Base-by-base conservation (phyloP, 2,888 invertebrate species). In the Aproaerema taeniolella region DNA sequence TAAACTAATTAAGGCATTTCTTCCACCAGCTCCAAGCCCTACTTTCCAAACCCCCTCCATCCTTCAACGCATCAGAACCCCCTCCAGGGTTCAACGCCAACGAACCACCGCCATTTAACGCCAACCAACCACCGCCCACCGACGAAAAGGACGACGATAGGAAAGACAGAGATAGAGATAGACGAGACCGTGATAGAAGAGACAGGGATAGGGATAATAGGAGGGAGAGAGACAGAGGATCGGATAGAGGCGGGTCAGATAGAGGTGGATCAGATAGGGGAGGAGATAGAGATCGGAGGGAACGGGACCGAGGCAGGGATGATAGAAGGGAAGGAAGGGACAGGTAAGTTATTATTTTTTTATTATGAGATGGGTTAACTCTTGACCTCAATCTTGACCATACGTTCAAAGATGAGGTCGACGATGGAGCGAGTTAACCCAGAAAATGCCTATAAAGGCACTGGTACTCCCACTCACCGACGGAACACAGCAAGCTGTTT, bases 21-120 rank as follows among this genome's bases (percentile, higher is more conserved):
- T 26, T n/a, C n/a, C 26, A 5, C 3, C 65, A 91, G 63, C 72
- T 91, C 8, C 89, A 89, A 52, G 88, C 88, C 0, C 73, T 90
- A 2, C 68, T 87, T 7, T 88, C 88, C 16, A 82, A 82, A 35
- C 87, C 87, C 2, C 85, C 85, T 1, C 85, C 85, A 2, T 54
- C 50, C 40, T 90, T 89, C 67, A 89, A 81, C 55, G 58, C 77
- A 0, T 59, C 74, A 0, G 82, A 81, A 31, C 86, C 86, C 0
- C 83, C 86, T 0, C 85, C 86, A 0, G 63, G 66, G 0, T 81
- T 79, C 67, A 72, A 68, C 51, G 49, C 63, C n/a, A 50, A 67
- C 0, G 66, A 71, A 17, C 73, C 67, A 1, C 73, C 67, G 1
- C 68, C 68, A 1, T 74, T 72, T 63, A 65, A 67, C 55, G 49